phyloP scores from a whole-genome alignment of 2,797 vertebrate genomes.

The Typhlichthys eigenmanni region DNA sequence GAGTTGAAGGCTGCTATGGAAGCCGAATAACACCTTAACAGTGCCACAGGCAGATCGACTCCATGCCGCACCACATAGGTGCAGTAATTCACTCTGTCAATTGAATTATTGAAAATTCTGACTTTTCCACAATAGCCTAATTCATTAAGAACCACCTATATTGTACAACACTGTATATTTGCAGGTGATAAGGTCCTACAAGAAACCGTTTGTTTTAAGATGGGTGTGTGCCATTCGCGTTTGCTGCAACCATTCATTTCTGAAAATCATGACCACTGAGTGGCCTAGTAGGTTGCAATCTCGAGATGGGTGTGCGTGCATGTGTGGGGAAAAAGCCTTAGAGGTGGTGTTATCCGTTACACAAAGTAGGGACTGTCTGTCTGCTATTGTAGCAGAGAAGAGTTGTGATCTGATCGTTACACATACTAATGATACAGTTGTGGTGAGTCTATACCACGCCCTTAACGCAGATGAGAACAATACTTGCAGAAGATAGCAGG shows the following conservation, averaged over 20 bases:
- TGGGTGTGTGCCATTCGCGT: conserved; percentile 5
- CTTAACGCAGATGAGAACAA: conserved; percentile 30
- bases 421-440: conserved; percentile 16
- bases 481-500: conserved; percentile 10
- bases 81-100: not conserved
- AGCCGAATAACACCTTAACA: not conserved
- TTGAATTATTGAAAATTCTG: too few relatives aligned
- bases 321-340: conserved; percentile 30
- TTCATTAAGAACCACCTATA: too few relatives aligned
- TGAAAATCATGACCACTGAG: conserved; percentile 33
- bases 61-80: not conserved
- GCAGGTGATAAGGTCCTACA: not conserved
- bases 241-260: conserved; percentile 52
- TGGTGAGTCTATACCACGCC: conserved; percentile 29
- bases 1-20: not conserved
- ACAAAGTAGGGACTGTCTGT: not conserved
- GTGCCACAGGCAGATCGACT: not conserved
- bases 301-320: conserved; percentile 32
- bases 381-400: conserved; percentile 9
- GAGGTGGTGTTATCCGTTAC: conserved; percentile 30
- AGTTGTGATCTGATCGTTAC: conserved; percentile 13
- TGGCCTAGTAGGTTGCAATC: conserved; percentile 9
- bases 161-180: too few relatives aligned
- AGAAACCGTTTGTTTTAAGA: conserved; percentile 18
- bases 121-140: too few relatives aligned